A percentile compares a stretch with the other conserved stretches of the same genome.
phyloP scores from a whole-genome alignment of 2,797 vertebrate genomes.

The Psittacula echo region DNA sequence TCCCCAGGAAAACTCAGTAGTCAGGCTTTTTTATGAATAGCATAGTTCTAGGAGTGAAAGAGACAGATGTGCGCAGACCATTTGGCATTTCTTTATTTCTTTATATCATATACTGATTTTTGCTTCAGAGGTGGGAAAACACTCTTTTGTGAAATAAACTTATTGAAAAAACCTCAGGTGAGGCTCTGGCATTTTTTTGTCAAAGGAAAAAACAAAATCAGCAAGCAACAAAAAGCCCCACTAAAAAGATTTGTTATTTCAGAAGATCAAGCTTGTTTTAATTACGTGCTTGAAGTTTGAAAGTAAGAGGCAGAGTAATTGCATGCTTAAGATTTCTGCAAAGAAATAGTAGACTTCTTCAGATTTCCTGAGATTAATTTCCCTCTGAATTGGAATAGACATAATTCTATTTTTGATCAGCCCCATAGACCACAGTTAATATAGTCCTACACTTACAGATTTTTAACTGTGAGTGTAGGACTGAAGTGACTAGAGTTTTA shows the following conservation, averaged over 20 bases:
- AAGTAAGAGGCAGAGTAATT: neutral
- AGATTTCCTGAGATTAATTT: neutral
- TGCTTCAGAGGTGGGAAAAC: neutral
- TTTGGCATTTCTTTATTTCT: neutral
- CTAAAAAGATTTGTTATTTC: neutral
- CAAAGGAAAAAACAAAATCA: neutral
- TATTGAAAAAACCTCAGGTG: neutral
- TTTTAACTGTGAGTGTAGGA: neutral
- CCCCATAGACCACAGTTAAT: neutral
- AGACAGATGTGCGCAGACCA: neutral
- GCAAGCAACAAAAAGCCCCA: neutral
- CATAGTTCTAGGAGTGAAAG: neutral
- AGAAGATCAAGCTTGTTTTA: neutral
- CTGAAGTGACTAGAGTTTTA: neutral
- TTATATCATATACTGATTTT: constrained; percentile 1
- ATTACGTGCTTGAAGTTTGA: neutral
- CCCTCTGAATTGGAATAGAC: neutral
- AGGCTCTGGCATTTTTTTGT: neutral
- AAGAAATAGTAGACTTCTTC: neutral
- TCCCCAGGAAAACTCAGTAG: neutral
- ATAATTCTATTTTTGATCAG: neutral
- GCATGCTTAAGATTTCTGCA: neutral
- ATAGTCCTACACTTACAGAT: neutral
- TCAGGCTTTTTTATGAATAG: neutral
- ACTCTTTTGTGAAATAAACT: neutral